Evolutionary conservation across 2,888 invertebrate species (phyloP), one percentile per base, ranked within the genome.

Genomic region (Alviniconcha strummeri): DNA sequence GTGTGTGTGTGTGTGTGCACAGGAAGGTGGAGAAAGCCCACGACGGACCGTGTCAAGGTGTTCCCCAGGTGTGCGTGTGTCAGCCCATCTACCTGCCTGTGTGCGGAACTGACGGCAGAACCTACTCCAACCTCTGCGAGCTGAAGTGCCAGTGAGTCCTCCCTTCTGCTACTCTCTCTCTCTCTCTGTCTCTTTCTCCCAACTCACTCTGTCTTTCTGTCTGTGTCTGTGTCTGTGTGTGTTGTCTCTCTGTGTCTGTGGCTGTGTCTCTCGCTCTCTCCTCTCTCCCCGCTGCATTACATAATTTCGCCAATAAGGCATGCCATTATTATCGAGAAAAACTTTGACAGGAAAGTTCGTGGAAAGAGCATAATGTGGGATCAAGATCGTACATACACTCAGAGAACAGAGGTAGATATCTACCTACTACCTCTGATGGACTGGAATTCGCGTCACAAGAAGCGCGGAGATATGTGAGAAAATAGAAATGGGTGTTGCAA

Each of bases 111-210:
- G 80, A 83, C 15, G 80, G 75, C 74, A 74, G 69, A 17, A 83
- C 83, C 79, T 83, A 83, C 56, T 57, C 72, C 74, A 80, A 83
- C 80, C 72, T 80, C 56, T 83, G 83, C 57, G 67, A 80, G 71
- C 75, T 83, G 57, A 36, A 74, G 52, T 83, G 83, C 67, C 67
- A 72, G 83, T 83, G 79, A 80, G 83, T 72, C 72, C 36, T 36
- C 36, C 1, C 69, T n/a, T 5, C 6, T 71, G 6, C 19, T 15
- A 19, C n/a, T 71, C 69, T 69, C 17, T 69, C 69, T n/a, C 69
- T 69, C 6, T 69, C 6, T 69, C 13, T 7, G 17, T 69, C 69
- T 69, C 17, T n/a, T 7, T 69, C 69, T 69, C 4, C 69, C 17
- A 19, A 19, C 79, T 83, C 17, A 83, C 55, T 19, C 19, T 54